Percentiles rank a stretch among this genome's conserved stretches.
phyloP scores from a whole-genome alignment of 2,888 invertebrate species.

The Seladonia tumulorum region DNA sequence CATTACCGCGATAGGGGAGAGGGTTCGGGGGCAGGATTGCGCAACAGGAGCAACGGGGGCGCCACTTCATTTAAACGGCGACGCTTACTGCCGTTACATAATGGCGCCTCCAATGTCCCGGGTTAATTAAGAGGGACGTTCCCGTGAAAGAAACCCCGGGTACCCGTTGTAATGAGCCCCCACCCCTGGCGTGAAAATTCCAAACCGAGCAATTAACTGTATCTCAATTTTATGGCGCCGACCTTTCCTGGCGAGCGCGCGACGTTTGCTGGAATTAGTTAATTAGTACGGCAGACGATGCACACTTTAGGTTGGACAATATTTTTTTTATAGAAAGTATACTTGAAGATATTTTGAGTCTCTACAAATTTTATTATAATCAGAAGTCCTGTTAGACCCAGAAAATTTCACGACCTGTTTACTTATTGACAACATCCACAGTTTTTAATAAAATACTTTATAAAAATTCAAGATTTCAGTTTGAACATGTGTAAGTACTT shows the following conservation, averaged over 20 bases:
- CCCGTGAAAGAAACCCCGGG: constrained; percentile 19
- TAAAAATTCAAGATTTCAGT: too few species aligned
- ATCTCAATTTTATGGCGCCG: constrained; percentile 22
- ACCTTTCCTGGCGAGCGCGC: neutral
- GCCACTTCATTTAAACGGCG: constrained; percentile 17
- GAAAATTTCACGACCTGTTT: neutral
- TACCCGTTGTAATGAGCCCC: constrained; percentile 24
- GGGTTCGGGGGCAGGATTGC: neutral
- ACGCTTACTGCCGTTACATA: constrained; percentile 29
- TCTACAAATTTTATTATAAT: neutral
- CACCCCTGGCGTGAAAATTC: constrained; percentile 4
- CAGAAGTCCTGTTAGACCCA: neutral
- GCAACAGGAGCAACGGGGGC: constrained; percentile 2
- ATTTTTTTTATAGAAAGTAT: neutral
- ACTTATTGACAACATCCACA: too few species aligned
- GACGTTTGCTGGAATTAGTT: neutral
- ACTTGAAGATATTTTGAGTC: neutral
- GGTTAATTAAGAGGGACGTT: constrained; percentile 36
- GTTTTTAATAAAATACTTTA: too few species aligned
- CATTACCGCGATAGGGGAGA: neutral
- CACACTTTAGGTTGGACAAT: neutral
- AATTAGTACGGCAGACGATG: neutral
- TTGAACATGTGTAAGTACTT: too few species aligned
- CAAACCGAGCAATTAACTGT: constrained; percentile 34
- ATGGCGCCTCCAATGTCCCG: constrained; percentile 22